These are phyloP conservation scores for Drosophila tani DNA, from an alignment of 1,140 invertebrate species.

Conservation along the genomic window DNA sequence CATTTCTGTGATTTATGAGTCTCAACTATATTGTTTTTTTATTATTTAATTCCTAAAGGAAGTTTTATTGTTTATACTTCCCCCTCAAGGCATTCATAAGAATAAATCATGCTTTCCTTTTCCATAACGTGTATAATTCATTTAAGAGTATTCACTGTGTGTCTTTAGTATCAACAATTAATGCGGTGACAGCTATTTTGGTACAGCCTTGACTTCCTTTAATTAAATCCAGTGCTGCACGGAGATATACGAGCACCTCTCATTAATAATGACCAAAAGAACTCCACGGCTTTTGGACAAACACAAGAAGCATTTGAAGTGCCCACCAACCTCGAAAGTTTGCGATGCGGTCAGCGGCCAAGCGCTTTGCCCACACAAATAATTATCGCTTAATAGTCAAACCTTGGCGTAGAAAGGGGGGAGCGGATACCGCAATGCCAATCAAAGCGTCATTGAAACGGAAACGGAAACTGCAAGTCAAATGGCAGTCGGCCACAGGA, in stretches of 20 bases:
- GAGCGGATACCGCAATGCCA: constrained; percentile 73
- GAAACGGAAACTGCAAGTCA: constrained; percentile 82
- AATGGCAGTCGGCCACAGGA: constrained; percentile 77
- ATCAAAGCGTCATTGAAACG: constrained; percentile 82
- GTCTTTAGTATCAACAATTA: not conserved
- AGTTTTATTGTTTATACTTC: not conserved
- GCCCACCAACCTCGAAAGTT: constrained; percentile 45
- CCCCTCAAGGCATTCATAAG: not conserved
- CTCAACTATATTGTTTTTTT: not conserved
- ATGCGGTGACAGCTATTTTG: not conserved
- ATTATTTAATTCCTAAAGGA: not conserved
- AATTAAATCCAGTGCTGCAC: constrained; percentile 1
- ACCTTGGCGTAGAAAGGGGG: constrained; percentile 9
- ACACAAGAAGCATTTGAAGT: constrained; percentile 29
- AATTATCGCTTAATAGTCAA: constrained; percentile 68
- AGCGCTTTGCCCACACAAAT: constrained; percentile 54
- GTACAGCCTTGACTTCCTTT: constrained; percentile 9
- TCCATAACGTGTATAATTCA: not conserved
- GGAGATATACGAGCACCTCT: not conserved
- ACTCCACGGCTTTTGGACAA: constrained; percentile 13
- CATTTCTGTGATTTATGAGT: not conserved
- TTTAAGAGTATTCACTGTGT: not conserved
- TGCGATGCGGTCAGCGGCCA: constrained; percentile 52
- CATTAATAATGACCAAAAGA: constrained; percentile 21
- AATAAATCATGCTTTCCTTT: not conserved